A percentile compares a stretch with the other conserved stretches of the same genome.
Conservation (phyloP, 1,140 invertebrate genomes). For the Neoseiulus cucumeris region DNA sequence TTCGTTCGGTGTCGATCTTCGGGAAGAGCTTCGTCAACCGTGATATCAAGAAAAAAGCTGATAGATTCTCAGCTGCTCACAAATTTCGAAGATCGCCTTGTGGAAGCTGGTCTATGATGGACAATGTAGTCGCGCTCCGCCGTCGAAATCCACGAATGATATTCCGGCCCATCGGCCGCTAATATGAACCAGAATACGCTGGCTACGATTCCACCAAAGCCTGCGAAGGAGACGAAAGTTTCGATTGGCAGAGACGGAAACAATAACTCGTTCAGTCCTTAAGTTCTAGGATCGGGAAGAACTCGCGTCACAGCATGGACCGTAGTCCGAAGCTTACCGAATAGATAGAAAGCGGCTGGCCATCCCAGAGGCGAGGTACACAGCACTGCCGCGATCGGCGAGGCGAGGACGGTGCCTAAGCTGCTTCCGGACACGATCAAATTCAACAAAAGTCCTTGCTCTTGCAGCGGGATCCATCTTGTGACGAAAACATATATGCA, state of each 20-base stretch:
- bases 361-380: not conserved
- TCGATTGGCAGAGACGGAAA: too few relatives aligned
- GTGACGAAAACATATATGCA: not conserved
- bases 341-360: not conserved
- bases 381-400: not conserved
- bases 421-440: not conserved
- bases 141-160: not conserved
- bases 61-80: too few relatives aligned
- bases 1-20: too few relatives aligned
- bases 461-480: not conserved
- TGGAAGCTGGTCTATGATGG: not conserved
- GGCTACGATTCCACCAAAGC: not conserved
- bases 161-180: not conserved
- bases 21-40: too few relatives aligned
- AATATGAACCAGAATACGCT: not conserved
- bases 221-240: too few relatives aligned
- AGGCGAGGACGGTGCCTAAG: not conserved
- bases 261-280: too few relatives aligned
- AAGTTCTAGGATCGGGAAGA: too few relatives aligned
- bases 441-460: not conserved
- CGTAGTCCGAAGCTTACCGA: not conserved
- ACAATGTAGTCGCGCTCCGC: not conserved
- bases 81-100: not conserved
- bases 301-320: too few relatives aligned
- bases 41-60: too few relatives aligned